Evolutionary conservation across 2,888 invertebrate genomes (phyloP).

Genomic region (Pycnomerus fuliginosus): DNA sequence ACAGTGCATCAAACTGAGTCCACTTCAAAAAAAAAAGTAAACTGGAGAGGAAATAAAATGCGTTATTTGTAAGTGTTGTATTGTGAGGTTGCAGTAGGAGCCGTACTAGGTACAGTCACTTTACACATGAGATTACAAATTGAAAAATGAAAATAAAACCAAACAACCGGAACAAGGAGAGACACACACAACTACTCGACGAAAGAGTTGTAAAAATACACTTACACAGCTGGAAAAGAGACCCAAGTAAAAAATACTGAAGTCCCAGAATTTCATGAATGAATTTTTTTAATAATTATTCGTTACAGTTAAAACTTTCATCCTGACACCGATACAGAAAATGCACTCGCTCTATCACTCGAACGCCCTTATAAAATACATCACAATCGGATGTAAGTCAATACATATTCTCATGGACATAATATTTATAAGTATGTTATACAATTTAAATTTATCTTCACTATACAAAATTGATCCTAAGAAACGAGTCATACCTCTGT

Average conservation of each 20-base stretch:
- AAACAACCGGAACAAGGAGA: slow-evolving; percentile 46
- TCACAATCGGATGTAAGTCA: slow-evolving; percentile 44
- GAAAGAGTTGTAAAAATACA: slow-evolving; percentile 51
- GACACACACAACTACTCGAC: slow-evolving; percentile 51
- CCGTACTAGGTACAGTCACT: slow-evolving; percentile 37
- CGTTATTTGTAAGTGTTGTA: slow-evolving; percentile 48
- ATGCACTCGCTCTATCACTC: slow-evolving; percentile 38
- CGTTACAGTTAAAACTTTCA: slow-evolving; percentile 49
- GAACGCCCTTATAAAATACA: slow-evolving; percentile 48
- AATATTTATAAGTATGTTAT: slow-evolving; percentile 49
- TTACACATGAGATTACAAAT: slow-evolving; percentile 45
- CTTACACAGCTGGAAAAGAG: slow-evolving; percentile 46
- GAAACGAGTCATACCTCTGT: slow-evolving; percentile 39
- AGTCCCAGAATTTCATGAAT: slow-evolving; percentile 41
- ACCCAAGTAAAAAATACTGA: slow-evolving; percentile 42
- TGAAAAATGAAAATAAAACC: slow-evolving; percentile 38
- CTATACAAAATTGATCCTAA: slow-evolving; percentile 54
- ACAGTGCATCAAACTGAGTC: too few relatives aligned
- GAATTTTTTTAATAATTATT: slow-evolving; percentile 43
- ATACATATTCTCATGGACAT: slow-evolving; percentile 42
- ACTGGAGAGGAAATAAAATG: slow-evolving; percentile 34
- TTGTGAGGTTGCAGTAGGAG: slow-evolving; percentile 47
- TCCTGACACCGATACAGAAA: slow-evolving; percentile 51
- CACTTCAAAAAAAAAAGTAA: too few relatives aligned
- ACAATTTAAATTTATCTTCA: slow-evolving; percentile 48